Conservation (phyloP, 2,888 invertebrate species). For the Cephus spinipes region DNA sequence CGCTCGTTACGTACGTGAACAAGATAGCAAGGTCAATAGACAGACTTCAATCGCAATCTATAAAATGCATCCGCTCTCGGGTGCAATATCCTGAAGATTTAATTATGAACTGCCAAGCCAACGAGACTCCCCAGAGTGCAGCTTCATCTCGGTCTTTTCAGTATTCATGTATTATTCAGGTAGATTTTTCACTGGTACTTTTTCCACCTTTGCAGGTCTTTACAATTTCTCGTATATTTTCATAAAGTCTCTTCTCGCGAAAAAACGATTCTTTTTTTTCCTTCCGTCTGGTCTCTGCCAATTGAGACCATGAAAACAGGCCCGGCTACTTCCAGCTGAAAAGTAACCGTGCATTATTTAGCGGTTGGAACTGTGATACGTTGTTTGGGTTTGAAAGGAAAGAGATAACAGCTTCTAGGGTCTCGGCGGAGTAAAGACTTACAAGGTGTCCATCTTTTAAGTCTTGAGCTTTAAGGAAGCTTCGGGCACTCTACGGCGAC, state of each 20-base stretch:
- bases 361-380: neutral
- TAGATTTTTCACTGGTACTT: neutral
- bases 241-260: neutral
- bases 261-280: neutral
- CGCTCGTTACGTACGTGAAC: neutral
- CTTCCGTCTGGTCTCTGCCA: neutral
- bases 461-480: neutral
- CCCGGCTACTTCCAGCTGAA: neutral
- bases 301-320: neutral
- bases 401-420: neutral
- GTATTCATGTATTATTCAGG: neutral
- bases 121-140: neutral
- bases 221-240: neutral
- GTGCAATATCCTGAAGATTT: neutral
- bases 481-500: neutral
- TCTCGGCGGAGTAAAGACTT: neutral
- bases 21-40: neutral
- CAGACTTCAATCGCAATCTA: neutral
- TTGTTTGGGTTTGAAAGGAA: neutral
- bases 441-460: neutral
- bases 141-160: neutral
- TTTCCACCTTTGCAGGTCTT: neutral
- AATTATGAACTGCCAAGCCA: neutral
- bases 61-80: neutral
- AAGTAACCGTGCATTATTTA: neutral